phyloP scores from a whole-genome alignment of 2,888 invertebrate genomes.

The Helicoverpa assulta region DNA sequence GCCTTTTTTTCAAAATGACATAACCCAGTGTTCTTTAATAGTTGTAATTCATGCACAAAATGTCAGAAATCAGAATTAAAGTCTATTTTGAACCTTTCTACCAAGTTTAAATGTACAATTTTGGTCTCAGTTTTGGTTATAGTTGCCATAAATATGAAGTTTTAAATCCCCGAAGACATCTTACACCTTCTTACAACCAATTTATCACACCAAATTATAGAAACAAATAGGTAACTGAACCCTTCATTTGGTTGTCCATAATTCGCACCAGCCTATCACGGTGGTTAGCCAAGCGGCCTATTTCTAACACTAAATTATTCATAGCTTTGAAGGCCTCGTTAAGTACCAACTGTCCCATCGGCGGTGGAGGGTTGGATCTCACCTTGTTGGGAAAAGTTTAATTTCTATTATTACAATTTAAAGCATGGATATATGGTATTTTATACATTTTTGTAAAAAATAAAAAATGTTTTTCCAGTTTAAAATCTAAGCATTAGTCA shows the following conservation, averaged over 20 bases:
- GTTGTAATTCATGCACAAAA: slow-evolving; percentile 8
- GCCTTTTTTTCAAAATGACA: slow-evolving; percentile 32
- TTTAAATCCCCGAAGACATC: neutral
- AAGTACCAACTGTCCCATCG: slow-evolving; percentile 68
- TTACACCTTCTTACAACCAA: neutral
- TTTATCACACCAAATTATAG: slow-evolving; percentile 41
- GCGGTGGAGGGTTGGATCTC: slow-evolving; percentile 62
- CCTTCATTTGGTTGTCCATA: slow-evolving; percentile 52
- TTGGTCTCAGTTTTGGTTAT: no score
- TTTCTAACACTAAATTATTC: slow-evolving; percentile 85
- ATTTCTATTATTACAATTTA: slow-evolving; percentile 56
- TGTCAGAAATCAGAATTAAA: neutral
- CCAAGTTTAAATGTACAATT: no score
- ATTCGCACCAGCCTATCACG: slow-evolving; percentile 61
- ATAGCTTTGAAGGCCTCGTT: slow-evolving; percentile 77
- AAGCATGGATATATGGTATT: neutral
- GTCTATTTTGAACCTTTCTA: neutral
- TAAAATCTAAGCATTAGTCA: no score
- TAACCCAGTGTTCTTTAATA: slow-evolving; percentile 16
- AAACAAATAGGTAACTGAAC: slow-evolving; percentile 46
- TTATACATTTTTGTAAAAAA: no score
- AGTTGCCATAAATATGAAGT: neutral
- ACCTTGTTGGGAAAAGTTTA: slow-evolving; percentile 54
- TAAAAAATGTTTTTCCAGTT: no score
- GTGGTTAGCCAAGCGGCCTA: slow-evolving; percentile 73